Conservation (phyloP, 2,113 vertebrate species). For the Stomatorhinus ivindoensis region DNA sequence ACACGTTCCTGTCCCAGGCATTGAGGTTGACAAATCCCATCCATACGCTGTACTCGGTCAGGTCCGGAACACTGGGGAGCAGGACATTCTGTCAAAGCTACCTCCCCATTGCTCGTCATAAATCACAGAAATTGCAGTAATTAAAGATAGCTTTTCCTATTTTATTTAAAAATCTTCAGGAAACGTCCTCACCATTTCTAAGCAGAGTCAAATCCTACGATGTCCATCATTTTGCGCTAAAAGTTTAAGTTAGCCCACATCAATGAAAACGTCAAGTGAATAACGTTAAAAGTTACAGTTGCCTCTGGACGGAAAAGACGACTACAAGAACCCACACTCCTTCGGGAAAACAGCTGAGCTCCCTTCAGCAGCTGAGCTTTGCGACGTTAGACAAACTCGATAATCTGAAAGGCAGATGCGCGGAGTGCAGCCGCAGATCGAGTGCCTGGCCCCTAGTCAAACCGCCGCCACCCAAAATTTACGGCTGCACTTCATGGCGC, state of each 20-base stretch:
- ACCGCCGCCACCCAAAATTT: background rate
- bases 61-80: conserved; percentile 72
- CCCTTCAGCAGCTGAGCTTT: conserved; percentile 32
- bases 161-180: background rate
- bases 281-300: conserved; percentile 4
- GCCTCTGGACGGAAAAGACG: background rate
- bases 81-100: background rate
- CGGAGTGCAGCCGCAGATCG: background rate
- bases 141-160: background rate
- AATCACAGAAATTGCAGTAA: background rate
- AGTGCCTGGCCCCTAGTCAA: background rate
- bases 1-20: conserved; percentile 63
- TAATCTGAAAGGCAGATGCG: conserved; percentile 26
- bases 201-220: background rate
- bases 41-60: conserved; percentile 86
- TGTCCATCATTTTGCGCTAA: background rate
- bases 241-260: background rate
- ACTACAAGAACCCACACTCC: background rate
- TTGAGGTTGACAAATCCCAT: conserved; percentile 80
- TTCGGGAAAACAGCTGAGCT: background rate
- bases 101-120: background rate
- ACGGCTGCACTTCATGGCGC: background rate
- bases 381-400: conserved; percentile 24
- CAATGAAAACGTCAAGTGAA: background rate
- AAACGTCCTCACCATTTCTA: background rate